Base-by-base conservation (phyloP, 2,888 invertebrate species). In the Cryptophagus acutangulus region DNA sequence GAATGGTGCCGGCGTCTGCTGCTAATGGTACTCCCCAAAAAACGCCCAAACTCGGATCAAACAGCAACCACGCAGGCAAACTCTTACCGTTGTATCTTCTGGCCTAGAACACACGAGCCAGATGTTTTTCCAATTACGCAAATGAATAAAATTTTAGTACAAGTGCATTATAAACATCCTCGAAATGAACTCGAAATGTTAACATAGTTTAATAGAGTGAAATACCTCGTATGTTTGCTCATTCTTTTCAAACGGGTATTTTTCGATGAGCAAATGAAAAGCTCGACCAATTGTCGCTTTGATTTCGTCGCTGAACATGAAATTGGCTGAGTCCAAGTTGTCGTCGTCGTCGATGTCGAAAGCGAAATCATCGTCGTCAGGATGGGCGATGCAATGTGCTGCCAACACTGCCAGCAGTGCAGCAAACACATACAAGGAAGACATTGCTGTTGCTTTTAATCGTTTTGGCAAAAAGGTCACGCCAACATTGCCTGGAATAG, bases 1-100 rank as follows among this genome's bases (percentile, higher is more conserved):
- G 77, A 61, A 83, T 75, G 34, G 77, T 72, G 36, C 86, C 87
- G 8, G 81, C 64, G 63, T 89, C 83, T 42, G 75, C 74, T 37
- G 71, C 69, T 49, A 78, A 73, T 1, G 90, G 87, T 38, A 89
- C 76, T 12, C 89, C 89, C 66, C 81, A 78, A 61, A 90, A 76
- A 40, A 81, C 72, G n/a, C 81, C 80, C 48, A 78, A 77, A 38
- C 72, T 74, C 38, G 77, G 75, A 66, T 87, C 82, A 70, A 85
- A 85, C 48, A 79, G 73, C 55, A 87, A 69, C 87, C 87, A 87
- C 47, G 70, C 68, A 1, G 86, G 83, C 51, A 80, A 60, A 1
- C 65, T 55, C 37, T 67, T 66, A 12, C 67, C 66, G 30, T 63
- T 60, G 17, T 63, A 55, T 40, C 63, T 62, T 51, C 63, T 71